phyloP scores from a whole-genome alignment of 2,888 invertebrate genomes.

The Coelopa pilipes region DNA sequence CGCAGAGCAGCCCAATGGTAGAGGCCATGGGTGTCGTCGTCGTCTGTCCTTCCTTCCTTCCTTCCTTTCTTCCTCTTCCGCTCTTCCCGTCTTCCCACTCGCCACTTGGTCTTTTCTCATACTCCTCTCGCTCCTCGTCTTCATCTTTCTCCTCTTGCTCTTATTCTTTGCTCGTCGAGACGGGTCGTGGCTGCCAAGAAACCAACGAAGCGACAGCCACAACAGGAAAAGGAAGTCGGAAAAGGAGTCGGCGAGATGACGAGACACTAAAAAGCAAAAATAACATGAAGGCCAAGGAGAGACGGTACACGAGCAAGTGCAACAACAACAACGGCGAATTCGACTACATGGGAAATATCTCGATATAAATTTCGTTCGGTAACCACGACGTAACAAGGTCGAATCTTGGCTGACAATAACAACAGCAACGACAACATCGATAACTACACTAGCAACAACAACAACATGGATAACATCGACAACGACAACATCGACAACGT shows the following conservation, averaged over 20 bases:
- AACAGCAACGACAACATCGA: neutral
- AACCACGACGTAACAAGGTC: neutral
- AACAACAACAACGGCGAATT: neutral
- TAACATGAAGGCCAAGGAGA: too few relatives aligned
- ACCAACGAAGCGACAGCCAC: neutral
- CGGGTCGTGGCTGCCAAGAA: neutral
- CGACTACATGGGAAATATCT: neutral
- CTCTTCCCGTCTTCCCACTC: too few relatives aligned
- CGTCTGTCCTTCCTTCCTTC: too few relatives aligned
- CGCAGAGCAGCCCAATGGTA: too few relatives aligned
- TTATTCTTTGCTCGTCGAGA: neutral
- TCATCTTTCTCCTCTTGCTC: too few relatives aligned
- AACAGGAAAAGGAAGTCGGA: slow-evolving; percentile 1
- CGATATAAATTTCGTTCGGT: neutral
- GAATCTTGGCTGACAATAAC: neutral
- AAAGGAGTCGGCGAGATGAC: neutral
- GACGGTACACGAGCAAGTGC: too few relatives aligned
- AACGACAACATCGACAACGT: neutral
- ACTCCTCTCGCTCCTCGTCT: too few relatives aligned
- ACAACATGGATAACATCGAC: too few relatives aligned
- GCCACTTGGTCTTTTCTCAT: too few relatives aligned
- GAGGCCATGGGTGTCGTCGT: too few relatives aligned
- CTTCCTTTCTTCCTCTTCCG: too few relatives aligned
- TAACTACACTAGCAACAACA: neutral
- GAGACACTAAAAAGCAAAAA: neutral